Percentiles rank a stretch among this genome's conserved stretches.
Conservation (phyloP, 1,140 invertebrate species). For the Thaumatotibia leucotreta region DNA sequence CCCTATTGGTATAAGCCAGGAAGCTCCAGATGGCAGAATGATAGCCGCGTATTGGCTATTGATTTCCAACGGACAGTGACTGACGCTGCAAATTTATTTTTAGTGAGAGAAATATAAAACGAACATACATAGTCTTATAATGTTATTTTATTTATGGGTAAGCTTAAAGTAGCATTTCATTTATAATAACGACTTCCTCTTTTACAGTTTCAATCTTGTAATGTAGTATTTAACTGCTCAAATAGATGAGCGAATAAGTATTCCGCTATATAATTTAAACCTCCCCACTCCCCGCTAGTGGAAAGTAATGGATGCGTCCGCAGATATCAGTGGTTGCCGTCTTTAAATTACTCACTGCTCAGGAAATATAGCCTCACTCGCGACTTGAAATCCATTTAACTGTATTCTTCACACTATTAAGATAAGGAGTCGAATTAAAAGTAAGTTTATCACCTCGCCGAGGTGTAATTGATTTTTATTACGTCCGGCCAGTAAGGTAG, state of each 20-base stretch:
- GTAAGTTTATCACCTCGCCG: constrained; percentile 36
- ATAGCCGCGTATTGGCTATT: constrained; percentile 66
- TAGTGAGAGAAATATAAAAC: constrained; percentile 17
- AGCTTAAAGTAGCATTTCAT: too few relatives aligned
- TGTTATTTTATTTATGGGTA: background rate
- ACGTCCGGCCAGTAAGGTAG: constrained; percentile 35
- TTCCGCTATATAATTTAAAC: constrained; percentile 62
- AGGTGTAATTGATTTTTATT: constrained; percentile 61
- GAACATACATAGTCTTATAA: background rate
- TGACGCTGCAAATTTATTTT: constrained; percentile 52
- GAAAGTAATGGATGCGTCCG: constrained; percentile 61
- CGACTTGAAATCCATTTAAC: constrained; percentile 61
- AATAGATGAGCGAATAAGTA: constrained; percentile 65
- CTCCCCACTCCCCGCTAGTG: constrained; percentile 52
- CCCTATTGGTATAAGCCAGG: constrained; percentile 35
- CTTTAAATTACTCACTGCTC: constrained; percentile 68
- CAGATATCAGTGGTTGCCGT: constrained; percentile 62
- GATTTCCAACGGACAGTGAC: constrained; percentile 55
- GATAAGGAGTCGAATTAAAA: constrained; percentile 63
- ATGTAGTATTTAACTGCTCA: constrained; percentile 50
- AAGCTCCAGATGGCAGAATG: constrained; percentile 69
- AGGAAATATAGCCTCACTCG: constrained; percentile 56
- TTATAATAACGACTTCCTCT: background rate
- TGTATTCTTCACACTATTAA: constrained; percentile 63
- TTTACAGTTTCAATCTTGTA: constrained; percentile 13